These are phyloP conservation scores for Koerneria pararmatus DNA, from an alignment of 2,888 invertebrate species.

Conservation along the genomic window DNA sequence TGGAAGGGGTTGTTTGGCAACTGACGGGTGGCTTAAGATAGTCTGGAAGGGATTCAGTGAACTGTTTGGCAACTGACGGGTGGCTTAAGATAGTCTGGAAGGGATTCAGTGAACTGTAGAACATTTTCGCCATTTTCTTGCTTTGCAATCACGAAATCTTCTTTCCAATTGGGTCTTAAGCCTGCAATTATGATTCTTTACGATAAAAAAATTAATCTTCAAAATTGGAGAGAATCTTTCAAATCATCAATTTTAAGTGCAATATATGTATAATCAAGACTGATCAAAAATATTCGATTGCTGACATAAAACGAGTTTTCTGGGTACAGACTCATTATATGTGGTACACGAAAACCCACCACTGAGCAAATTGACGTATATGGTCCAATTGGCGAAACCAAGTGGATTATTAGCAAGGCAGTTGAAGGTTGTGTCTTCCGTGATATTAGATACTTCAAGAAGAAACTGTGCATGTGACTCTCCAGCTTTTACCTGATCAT, in stretches of 20 bases:
- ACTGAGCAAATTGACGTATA: conserved; percentile 45
- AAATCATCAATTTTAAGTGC: neutral
- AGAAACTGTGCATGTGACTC: conserved; percentile 48
- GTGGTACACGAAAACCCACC: conserved; percentile 27
- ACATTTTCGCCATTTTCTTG: conserved; percentile 46
- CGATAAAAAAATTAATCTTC: conserved; percentile 5
- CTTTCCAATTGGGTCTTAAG: conserved; percentile 46
- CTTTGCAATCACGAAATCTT: conserved; percentile 50
- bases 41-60: conserved; percentile 49
- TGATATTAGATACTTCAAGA: conserved; percentile 53
- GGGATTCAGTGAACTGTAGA: conserved; percentile 47
- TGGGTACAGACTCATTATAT: too few species aligned
- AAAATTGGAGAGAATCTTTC: neutral
- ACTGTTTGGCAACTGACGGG: conserved; percentile 43
- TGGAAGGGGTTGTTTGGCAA: neutral
- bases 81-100: conserved; percentile 50
- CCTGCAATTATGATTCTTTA: conserved; percentile 27
- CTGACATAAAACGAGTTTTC: too few species aligned
- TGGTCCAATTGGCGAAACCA: conserved; percentile 59
- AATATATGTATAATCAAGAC: too few species aligned
- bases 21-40: conserved; percentile 29
- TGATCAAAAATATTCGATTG: too few species aligned
- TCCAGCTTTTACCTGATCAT: conserved; percentile 40
- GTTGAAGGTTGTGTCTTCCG: conserved; percentile 55
- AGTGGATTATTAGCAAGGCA: conserved; percentile 57